These are phyloP conservation scores for Hydrolagus colliei DNA, from an alignment of 2,797 vertebrate species.

Conservation along the genomic window DNA sequence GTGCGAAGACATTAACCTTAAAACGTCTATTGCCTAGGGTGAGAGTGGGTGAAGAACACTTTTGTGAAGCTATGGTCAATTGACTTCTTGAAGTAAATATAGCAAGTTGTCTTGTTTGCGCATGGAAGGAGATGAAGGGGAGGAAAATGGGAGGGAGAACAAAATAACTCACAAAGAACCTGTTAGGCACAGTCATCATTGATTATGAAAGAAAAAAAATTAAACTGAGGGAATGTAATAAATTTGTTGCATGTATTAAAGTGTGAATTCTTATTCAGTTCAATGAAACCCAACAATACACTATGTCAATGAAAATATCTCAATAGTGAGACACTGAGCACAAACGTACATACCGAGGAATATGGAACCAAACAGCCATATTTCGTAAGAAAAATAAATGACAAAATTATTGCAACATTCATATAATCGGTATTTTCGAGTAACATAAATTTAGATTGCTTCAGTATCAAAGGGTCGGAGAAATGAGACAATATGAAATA, in stretches of 20 bases:
- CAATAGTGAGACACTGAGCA: not conserved
- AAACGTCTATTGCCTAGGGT: too few species aligned
- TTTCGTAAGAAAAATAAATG: not conserved
- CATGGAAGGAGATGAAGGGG: too few species aligned
- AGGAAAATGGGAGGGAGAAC: not conserved
- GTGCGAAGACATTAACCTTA: too few species aligned
- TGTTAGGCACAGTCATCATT: not conserved
- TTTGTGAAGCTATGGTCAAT: too few species aligned
- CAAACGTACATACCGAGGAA: not conserved
- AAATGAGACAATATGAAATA: conserved; percentile 44
- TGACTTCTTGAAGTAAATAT: too few species aligned
- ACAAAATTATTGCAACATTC: not conserved
- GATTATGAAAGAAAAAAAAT: not conserved
- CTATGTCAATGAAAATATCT: not conserved
- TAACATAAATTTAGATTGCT: conserved; percentile 20
- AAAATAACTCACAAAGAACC: not conserved
- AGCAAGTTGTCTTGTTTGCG: too few species aligned
- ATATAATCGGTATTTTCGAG: not conserved
- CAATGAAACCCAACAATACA: conserved; percentile 4
- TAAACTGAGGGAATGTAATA: not conserved
- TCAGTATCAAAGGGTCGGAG: conserved; percentile 38
- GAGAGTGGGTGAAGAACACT: too few species aligned
- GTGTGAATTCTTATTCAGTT: not conserved
- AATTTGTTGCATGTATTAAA: not conserved
- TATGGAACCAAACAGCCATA: not conserved